Evolutionary conservation across 30 jellyfish, hydroid and myxozoan species (phyloP).

Genomic region (Aurelia sp.): DNA sequence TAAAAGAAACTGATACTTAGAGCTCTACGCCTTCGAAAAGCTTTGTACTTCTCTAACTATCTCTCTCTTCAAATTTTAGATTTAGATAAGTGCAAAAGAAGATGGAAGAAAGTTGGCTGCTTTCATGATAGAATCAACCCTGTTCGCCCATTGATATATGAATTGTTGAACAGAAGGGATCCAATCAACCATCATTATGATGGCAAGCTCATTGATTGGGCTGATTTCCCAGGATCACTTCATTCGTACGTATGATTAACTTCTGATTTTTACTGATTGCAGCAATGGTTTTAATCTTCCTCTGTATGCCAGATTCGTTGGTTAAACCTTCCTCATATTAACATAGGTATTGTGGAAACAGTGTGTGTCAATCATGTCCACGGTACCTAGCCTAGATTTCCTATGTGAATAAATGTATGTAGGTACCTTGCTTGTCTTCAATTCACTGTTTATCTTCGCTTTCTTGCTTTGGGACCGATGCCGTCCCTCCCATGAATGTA

Average conservation of each 20-base stretch:
- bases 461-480: no score
- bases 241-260: constrained; percentile 61
- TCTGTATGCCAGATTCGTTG: not conserved
- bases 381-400: no score
- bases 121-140: constrained; percentile 63
- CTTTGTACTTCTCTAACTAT: no score
- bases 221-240: constrained; percentile 67
- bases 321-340: not conserved
- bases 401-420: no score
- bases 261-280: not conserved
- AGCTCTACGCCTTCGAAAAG: no score
- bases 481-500: no score
- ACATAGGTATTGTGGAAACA: no score
- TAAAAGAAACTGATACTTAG: no score
- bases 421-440: no score
- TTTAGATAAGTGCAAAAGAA: constrained; percentile 29
- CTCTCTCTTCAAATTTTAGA: no score
- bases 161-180: constrained; percentile 79
- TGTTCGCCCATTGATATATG: constrained; percentile 69
- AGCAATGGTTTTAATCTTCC: not conserved
- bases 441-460: no score
- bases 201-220: constrained; percentile 78
- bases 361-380: no score
- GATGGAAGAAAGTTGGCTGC: constrained; percentile 94
- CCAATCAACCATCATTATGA: constrained; percentile 65